Evolutionary conservation across 2,888 invertebrate species (phyloP).

Genomic region (Apamea epomidion): DNA sequence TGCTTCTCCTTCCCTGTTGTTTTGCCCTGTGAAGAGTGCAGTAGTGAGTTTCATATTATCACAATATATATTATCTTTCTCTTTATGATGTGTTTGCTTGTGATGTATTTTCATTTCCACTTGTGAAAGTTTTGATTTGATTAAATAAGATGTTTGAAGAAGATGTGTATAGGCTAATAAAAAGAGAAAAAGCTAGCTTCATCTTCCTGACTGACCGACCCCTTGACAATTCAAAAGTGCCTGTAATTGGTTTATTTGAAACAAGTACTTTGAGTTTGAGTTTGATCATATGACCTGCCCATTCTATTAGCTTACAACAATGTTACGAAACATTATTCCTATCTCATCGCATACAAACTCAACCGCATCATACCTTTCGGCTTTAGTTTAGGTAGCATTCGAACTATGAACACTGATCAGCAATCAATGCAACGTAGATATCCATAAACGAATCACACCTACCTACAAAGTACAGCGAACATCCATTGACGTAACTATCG

Average conservation of each 20-base stretch:
- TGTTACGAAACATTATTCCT: neutral
- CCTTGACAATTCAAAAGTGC: too few species aligned
- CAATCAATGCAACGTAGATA: neutral
- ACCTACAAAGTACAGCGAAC: neutral
- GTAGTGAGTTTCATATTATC: neutral
- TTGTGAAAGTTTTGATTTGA: neutral
- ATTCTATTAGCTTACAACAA: neutral
- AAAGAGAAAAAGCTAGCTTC: too few species aligned
- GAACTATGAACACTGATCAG: neutral
- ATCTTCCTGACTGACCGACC: too few species aligned
- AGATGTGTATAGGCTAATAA: neutral
- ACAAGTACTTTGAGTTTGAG: too few species aligned
- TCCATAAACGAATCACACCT: neutral
- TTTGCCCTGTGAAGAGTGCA: neutral
- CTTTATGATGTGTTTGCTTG: neutral
- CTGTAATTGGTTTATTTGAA: too few species aligned
- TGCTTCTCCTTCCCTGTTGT: neutral
- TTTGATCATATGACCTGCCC: neutral
- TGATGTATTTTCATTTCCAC: neutral
- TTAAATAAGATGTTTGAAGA: neutral
- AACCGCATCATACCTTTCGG: neutral
- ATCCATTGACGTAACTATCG: slow-evolving; percentile 24
- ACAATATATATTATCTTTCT: neutral
- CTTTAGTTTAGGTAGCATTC: neutral
- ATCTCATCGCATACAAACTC: neutral